These are phyloP conservation scores for Myocastor coypus DNA, from an alignment of 2,113 vertebrate species.

Conservation along the genomic window DNA sequence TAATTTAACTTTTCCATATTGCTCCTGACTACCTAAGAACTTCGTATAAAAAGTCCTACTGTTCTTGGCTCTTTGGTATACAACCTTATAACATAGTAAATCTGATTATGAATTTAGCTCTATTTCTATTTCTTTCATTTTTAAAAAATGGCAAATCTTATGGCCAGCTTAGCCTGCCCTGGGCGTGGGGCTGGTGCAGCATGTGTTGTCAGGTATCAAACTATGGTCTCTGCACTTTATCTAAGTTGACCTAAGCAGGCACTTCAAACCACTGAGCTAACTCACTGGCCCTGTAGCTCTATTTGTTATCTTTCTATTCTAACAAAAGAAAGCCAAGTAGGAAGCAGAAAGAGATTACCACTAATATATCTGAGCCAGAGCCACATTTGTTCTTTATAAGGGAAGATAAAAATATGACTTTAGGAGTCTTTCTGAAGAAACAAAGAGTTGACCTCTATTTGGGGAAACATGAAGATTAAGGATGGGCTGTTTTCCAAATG, in stretches of 20 bases:
- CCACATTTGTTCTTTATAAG: slow-evolving; percentile 6
- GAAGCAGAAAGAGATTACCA: neutral
- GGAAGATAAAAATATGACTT: slow-evolving; percentile 11
- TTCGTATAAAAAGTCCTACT: neutral
- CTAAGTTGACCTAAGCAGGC: no score
- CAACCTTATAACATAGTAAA: neutral
- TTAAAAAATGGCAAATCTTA: no score
- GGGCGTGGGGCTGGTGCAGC: no score
- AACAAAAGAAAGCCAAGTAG: neutral
- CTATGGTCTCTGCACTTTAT: no score
- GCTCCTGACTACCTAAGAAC: neutral
- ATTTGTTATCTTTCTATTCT: neutral
- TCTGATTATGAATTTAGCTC: neutral
- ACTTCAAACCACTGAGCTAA: no score
- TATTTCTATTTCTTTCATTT: neutral
- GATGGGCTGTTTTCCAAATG: neutral
- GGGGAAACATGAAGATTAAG: neutral
- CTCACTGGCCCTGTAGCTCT: neutral
- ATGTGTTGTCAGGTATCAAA: no score
- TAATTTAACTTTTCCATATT: slow-evolving; percentile 49
- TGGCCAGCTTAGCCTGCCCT: no score
- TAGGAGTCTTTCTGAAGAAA: slow-evolving; percentile 25
- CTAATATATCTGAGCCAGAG: neutral
- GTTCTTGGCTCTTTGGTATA: slow-evolving; percentile 7
- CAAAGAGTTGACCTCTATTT: neutral